A percentile compares a stretch with the other conserved stretches of the same genome.
Evolutionary conservation across 2,888 invertebrate genomes (phyloP).

Genomic region (Caradrina kadenii): DNA sequence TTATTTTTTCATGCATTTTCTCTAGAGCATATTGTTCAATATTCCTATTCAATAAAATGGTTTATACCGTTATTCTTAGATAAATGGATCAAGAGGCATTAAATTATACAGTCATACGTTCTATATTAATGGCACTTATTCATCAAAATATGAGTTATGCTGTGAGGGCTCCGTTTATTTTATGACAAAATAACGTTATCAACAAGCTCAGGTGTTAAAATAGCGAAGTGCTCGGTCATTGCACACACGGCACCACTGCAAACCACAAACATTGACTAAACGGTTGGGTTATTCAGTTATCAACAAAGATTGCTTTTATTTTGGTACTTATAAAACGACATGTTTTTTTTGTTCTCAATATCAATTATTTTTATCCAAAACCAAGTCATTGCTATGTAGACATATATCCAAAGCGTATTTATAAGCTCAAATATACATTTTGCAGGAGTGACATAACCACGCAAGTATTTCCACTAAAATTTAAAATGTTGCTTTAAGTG

Average conservation of each 20-base stretch:
- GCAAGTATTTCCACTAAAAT: slow-evolving; percentile 44
- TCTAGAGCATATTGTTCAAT: slow-evolving; percentile 11
- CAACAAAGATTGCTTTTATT: slow-evolving; percentile 29
- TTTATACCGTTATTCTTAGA: slow-evolving; percentile 5
- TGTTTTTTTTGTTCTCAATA: slow-evolving; percentile 18
- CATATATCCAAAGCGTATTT: slow-evolving; percentile 4
- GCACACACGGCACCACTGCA: slow-evolving; percentile 9
- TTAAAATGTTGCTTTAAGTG: slow-evolving; percentile 65
- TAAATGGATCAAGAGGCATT: not conserved
- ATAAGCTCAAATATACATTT: slow-evolving; percentile 6
- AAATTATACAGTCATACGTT: not conserved
- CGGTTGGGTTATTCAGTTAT: slow-evolving; percentile 34
- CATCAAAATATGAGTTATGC: slow-evolving; percentile 7
- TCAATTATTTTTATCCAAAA: slow-evolving; percentile 39
- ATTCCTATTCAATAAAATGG: slow-evolving; percentile 11
- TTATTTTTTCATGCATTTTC: slow-evolving; percentile 53
- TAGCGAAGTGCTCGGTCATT: slow-evolving; percentile 38
- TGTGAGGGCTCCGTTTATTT: slow-evolving; percentile 17
- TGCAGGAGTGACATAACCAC: slow-evolving; percentile 10
- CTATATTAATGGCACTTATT: not conserved
- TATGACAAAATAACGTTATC: slow-evolving; percentile 36
- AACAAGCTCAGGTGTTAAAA: slow-evolving; percentile 35
- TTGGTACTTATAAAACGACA: slow-evolving; percentile 6
- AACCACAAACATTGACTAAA: slow-evolving; percentile 42
- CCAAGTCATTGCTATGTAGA: slow-evolving; percentile 2